phyloP scores from a whole-genome alignment of 2,797 vertebrate species.

The Arvicola amphibius region DNA sequence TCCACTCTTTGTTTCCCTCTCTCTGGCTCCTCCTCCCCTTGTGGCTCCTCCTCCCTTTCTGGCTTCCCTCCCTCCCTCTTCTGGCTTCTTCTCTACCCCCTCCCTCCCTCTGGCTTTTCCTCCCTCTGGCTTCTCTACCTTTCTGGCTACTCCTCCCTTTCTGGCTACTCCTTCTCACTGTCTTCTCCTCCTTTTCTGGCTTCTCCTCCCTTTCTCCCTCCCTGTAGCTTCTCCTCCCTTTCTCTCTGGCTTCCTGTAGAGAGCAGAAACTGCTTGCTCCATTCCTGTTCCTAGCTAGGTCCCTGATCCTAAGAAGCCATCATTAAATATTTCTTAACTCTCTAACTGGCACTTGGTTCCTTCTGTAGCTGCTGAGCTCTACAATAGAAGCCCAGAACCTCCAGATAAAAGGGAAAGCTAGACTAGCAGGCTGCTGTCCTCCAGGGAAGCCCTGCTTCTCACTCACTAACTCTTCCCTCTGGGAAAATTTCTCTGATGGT shows the following conservation, averaged over 20 bases:
- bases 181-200: no score
- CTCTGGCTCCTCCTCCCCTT: not conserved
- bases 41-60: no score
- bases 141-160: no score
- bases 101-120: no score
- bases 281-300: not conserved
- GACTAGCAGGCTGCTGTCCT: not conserved
- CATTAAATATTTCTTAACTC: constrained; percentile 28
- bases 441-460: not conserved
- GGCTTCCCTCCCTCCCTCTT: not conserved
- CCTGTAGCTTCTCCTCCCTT: not conserved
- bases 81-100: no score
- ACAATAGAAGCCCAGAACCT: not conserved
- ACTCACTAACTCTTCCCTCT: not conserved
- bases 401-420: not conserved
- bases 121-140: no score
- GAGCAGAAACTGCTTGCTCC: not conserved
- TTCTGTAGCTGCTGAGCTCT: not conserved
- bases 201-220: no score
- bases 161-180: no score
- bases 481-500: not conserved
- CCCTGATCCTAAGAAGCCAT: not conserved
- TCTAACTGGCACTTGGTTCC: not conserved
- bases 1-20: not conserved
- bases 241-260: not conserved